These are phyloP conservation scores for Mythimna albipuncta DNA, from an alignment of 2,888 invertebrate species.

Conservation along the genomic window DNA sequence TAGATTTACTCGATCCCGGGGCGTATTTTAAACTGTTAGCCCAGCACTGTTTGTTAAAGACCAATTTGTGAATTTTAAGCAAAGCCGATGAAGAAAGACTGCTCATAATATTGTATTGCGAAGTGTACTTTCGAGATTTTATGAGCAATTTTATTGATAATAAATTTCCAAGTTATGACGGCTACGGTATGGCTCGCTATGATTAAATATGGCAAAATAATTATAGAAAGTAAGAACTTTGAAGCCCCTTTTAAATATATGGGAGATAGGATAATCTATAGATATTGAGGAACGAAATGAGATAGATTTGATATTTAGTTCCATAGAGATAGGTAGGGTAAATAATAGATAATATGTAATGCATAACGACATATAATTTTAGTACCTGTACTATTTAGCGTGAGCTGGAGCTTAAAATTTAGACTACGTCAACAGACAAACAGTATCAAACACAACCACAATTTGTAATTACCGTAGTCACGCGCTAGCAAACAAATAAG, in stretches of 20 bases:
- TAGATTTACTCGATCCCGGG: constrained; percentile 71
- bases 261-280: not conserved
- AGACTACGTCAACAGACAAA: constrained; percentile 66
- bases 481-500: constrained; percentile 76
- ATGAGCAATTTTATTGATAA: constrained; percentile 54
- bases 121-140: constrained; percentile 63
- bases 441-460: constrained; percentile 72
- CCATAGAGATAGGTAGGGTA: not conserved
- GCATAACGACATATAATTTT: constrained; percentile 17
- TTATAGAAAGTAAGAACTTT: constrained; percentile 29
- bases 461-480: constrained; percentile 77
- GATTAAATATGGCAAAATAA: constrained; percentile 46
- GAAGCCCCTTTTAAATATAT: not conserved
- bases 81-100: constrained; percentile 68
- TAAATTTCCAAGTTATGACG: constrained; percentile 57
- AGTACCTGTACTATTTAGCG: constrained; percentile 20
- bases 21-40: constrained; percentile 77
- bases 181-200: constrained; percentile 27
- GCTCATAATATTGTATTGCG: constrained; percentile 67
- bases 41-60: constrained; percentile 74
- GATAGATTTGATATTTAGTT: not conserved
- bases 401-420: constrained; percentile 37
- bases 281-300: not conserved
- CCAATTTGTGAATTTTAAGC: constrained; percentile 75
- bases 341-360: constrained; percentile 3